A percentile compares a stretch with the other conserved stretches of the same genome.
phyloP scores from a whole-genome alignment of 2,888 invertebrate species.

The Lampropteryx suffumata region DNA sequence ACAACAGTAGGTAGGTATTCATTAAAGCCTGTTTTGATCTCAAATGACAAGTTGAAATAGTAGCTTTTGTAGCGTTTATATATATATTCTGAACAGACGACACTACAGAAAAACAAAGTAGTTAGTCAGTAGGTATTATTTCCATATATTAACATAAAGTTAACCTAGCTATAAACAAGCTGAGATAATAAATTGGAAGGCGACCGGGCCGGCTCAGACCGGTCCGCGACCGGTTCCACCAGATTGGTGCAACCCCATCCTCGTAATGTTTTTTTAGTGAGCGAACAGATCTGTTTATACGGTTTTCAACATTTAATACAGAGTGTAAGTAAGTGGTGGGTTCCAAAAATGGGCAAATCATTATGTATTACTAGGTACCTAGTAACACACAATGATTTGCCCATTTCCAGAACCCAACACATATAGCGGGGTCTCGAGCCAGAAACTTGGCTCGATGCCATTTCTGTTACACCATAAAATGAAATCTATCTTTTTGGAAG shows the following conservation, averaged over 20 bases:
- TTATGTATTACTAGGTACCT: no score
- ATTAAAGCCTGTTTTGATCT: slow-evolving; percentile 19
- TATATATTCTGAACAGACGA: slow-evolving; percentile 45
- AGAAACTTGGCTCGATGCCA: slow-evolving; percentile 27
- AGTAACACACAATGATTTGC: neutral
- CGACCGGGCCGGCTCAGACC: slow-evolving; percentile 47
- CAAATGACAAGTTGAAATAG: slow-evolving; percentile 13
- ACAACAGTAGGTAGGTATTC: neutral
- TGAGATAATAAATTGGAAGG: slow-evolving; percentile 48
- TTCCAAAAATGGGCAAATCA: no score
- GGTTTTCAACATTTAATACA: slow-evolving; percentile 34
- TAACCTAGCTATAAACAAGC: slow-evolving; percentile 54
- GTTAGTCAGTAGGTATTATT: slow-evolving; percentile 42
- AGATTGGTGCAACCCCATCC: slow-evolving; percentile 58
- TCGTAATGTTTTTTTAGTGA: slow-evolving; percentile 42
- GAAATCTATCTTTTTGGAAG: slow-evolving; percentile 28
- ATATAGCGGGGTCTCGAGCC: slow-evolving; percentile 6
- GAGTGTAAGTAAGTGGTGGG: no score
- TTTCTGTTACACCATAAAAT: slow-evolving; percentile 22
- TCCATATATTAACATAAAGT: slow-evolving; percentile 60
- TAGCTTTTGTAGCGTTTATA: slow-evolving; percentile 26
- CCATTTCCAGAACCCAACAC: neutral
- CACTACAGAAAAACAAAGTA: slow-evolving; percentile 50
- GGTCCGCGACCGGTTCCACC: slow-evolving; percentile 39
- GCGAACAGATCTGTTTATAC: slow-evolving; percentile 34